Base-by-base conservation (phyloP, 2,113 vertebrate genomes). In the Columba livia region DNA sequence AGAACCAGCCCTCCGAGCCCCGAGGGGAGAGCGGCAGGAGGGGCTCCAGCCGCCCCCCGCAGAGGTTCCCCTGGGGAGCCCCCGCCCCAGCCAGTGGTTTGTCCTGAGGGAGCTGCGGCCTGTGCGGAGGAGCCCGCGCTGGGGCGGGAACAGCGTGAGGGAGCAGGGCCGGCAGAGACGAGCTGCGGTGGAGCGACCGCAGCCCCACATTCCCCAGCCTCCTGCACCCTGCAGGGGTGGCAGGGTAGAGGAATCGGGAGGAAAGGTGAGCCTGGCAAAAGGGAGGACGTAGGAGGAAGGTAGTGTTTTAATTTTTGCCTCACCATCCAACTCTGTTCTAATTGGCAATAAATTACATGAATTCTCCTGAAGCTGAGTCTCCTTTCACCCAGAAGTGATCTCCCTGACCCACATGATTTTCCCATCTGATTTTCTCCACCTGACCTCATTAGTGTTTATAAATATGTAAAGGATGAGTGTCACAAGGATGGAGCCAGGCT, bases 1-100 rank as follows among this genome's bases (percentile, higher is more conserved):
- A 51, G 24, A 16, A 50, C 15, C 13, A 2, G 20, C 23, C 9
- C 7, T 13, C 14, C 2, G 3, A 16, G 3, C 4, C 18, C 32
- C 0, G 0, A 65, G 4, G 18, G 6, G 11, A 56, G 24, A 38
- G 42, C 4, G n/a, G 19, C 5, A 53, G 7, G 31, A 53, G 10
- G 16, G 18, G 15, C 2, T 31, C 2, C 6, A 10, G 74, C 20
- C 12, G 15, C 21, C 15, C 15, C 31, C 32, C 5, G 4, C 19
- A 17, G 19, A 19, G 3, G 31, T 4, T 9, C 12, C 18, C 36
- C 29, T 5, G 67, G 32, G 15, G 56, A 44, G 36, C 18, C 47
- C 29, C 18, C 5, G 3, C 1, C 2, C 18, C 12, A 25, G 29
- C 3, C 6, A 10, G 8, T 9, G 17, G 1, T n/a, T 2, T 28